Evolutionary conservation across 2,888 invertebrate genomes (phyloP), one percentile per base, ranked within the genome.

Genomic region (Aplocera efformata): DNA sequence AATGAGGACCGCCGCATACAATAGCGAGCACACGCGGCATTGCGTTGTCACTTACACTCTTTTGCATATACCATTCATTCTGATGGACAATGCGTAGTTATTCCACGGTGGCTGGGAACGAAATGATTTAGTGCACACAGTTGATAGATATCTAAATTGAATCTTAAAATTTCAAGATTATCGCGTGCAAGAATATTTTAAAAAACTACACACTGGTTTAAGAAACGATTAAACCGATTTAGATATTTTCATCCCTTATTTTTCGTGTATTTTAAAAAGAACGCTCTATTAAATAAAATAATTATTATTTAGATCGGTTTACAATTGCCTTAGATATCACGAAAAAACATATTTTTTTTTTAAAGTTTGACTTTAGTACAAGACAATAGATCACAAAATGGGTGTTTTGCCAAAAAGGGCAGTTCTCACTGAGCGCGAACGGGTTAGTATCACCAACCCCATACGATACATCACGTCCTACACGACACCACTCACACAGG

Each of bases 41-140:
- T 82, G 78, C 76, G 70, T 77, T 84, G 84, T 84, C 85, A 79
- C 76, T 70, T 71, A 64, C 65, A 57, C 68, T 68, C 67, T 63
- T 77, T 72, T 74, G 74, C 76, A 75, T 75, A 53, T 69, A 69
- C 77, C 73, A 79, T 78, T 78, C 76, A 68, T 72, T 57, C 67
- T 80, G 80, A 82, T 71, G 74, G 79, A 80, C 79, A 82, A 81
- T 80, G 74, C 63, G 64, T 56, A 55, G 60, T 64, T 61, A 43
- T 57, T 48, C 51, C 50, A 47, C 42, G 38, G 41, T 42, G 28
- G 40, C 33, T 42, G 31, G 27, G 29, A 35, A 48, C 48, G 23
- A 25, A 39, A 40, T 48, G 43, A 46, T 50, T 46, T 46, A 48
- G 43, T 46, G 32, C 32, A 27, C 13, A 29, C 8, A 22, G 22